Conservation (phyloP, 2,888 invertebrate genomes). For the Belgica antarctica region DNA sequence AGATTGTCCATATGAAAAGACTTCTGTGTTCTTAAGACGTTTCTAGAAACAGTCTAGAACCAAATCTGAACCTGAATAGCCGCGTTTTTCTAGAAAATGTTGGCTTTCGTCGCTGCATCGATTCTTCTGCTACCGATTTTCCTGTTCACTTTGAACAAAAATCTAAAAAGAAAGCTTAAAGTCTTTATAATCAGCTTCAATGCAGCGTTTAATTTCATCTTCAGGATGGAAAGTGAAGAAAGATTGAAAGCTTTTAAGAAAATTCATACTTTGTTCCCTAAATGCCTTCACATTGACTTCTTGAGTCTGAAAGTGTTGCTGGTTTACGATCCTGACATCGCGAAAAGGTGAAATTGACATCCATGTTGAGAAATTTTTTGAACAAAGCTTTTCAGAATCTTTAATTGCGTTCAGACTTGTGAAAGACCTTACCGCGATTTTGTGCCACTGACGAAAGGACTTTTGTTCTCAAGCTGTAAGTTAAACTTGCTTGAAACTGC, state of each 20-base stretch:
- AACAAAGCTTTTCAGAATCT: not conserved
- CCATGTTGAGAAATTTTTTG: not conserved
- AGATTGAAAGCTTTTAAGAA: not conserved
- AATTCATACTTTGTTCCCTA: slow-evolving; percentile 6
- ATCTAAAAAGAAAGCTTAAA: not conserved
- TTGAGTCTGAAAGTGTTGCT: not conserved
- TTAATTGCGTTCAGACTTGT: not conserved
- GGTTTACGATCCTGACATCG: slow-evolving; percentile 21
- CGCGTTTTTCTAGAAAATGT: no score
- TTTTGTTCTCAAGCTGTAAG: slow-evolving; percentile 17
- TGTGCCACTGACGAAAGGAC: slow-evolving; percentile 10
- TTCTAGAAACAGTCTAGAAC: no score
- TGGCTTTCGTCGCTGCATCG: no score
- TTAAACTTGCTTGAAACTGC: no score
- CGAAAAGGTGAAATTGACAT: not conserved
- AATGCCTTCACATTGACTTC: not conserved
- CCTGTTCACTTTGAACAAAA: no score
- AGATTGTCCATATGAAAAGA: no score
- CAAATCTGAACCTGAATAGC: no score
- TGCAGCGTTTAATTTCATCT: not conserved
- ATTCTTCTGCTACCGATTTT: no score
- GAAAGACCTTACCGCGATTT: not conserved
- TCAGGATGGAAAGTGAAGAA: not conserved
- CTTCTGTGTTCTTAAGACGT: no score
- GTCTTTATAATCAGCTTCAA: not conserved